Evolutionary conservation across 2,888 invertebrate species (phyloP).

Genomic region (Acronicta psi): DNA sequence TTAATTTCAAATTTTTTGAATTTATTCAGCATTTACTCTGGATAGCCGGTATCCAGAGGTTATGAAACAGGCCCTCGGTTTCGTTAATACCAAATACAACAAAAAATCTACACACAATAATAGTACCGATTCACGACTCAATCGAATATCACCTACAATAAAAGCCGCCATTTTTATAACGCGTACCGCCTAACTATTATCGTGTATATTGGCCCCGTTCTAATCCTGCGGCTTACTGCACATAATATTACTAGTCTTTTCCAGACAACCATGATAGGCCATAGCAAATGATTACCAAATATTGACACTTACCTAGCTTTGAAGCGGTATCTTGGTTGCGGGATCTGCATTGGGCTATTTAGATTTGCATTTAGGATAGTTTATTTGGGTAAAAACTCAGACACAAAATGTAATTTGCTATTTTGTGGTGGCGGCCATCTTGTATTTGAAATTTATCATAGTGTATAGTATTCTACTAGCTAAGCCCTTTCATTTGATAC

Average conservation of each 20-base stretch:
- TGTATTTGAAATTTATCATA: no score
- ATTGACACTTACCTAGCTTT: slow-evolving; percentile 45
- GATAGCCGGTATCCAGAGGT: no score
- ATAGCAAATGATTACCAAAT: slow-evolving; percentile 37
- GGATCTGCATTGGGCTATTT: slow-evolving; percentile 12
- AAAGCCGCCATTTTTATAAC: slow-evolving; percentile 44
- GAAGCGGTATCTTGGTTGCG: slow-evolving; percentile 13
- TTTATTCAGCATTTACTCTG: no score
- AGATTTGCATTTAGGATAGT: slow-evolving; percentile 5
- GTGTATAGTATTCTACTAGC: no score
- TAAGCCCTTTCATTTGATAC: no score
- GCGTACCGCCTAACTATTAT: slow-evolving; percentile 53
- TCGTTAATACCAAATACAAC: no score
- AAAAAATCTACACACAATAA: slow-evolving; percentile 2
- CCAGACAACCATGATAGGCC: slow-evolving; percentile 23
- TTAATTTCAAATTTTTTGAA: no score
- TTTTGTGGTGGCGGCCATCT: no score
- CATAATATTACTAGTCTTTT: slow-evolving; percentile 37
- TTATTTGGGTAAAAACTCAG: neutral
- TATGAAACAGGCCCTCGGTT: no score
- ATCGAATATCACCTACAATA: slow-evolving; percentile 30
- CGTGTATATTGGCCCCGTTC: slow-evolving; percentile 66
- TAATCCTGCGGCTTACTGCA: slow-evolving; percentile 64
- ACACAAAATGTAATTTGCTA: no score
- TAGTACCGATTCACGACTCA: slow-evolving; percentile 13